Evolutionary conservation across 2,888 invertebrate species (phyloP), one percentile per base, ranked within the genome.

Genomic region (Scaptomyza reducta): DNA sequence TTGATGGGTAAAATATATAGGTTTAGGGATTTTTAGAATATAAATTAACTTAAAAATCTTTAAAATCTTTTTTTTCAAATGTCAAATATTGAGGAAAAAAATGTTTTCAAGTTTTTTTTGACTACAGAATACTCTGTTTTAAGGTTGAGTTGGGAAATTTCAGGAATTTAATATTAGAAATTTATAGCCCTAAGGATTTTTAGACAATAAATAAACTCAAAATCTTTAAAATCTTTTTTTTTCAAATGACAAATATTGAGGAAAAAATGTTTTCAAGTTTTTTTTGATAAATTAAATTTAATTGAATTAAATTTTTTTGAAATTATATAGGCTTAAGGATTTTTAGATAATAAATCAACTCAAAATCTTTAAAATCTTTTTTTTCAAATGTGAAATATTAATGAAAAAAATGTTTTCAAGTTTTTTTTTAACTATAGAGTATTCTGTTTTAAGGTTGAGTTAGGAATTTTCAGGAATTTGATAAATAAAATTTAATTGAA

Each of bases 1-100:
- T 14, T 22, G 22, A 22, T 4, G 14, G 35, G 0, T 2, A 35
- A 27, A 6, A 7, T 27, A 27, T 3, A 27, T 27, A 27, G 5
- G 2, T 5, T 1, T 1, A 27, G 2, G 27, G 27, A 22, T 3
- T 22, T 2, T n/a, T n/a, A n/a, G n/a, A n/a, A n/a, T n/a, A n/a
- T n/a, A n/a, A n/a, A n/a, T n/a, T n/a, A n/a, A n/a, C n/a, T n/a
- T n/a, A n/a, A n/a, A n/a, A n/a, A n/a, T n/a, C n/a, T n/a, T n/a
- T n/a, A n/a, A n/a, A n/a, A n/a, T n/a, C n/a, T 66, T 74, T 72
- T 55, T n/a, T 45, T 55, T 45, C 57, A 60, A 57, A 62, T 60
- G 38, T 38, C 51, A 46, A 71, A 69, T 70, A 68, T 35, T 53
- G 14, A 10, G 38, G 22, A 62, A 53, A 29, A 22, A 25, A 59